These are phyloP conservation scores for Motacilla tschutschensis DNA, from an alignment of 2,113 vertebrate species.

Conservation along the genomic window DNA sequence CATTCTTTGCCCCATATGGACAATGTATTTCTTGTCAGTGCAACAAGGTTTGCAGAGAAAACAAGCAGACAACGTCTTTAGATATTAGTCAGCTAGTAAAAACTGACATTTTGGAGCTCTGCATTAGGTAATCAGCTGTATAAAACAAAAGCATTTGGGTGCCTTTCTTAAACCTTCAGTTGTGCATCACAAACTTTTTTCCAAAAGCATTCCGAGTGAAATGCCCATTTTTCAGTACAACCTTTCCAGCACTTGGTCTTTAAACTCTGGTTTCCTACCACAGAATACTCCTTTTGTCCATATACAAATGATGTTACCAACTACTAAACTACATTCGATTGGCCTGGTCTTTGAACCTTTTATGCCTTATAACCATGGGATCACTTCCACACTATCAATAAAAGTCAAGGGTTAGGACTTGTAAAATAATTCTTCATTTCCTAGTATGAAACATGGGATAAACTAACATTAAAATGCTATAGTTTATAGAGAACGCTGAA, in stretches of 20 bases:
- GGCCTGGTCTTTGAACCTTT: not conserved
- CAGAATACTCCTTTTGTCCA: not conserved
- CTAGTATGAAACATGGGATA: not conserved
- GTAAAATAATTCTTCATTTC: not conserved
- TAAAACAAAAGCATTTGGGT: not conserved
- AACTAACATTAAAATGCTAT: not conserved
- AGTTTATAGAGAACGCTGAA: not conserved
- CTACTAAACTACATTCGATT: not conserved
- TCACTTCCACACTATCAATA: not conserved
- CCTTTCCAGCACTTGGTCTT: not conserved
- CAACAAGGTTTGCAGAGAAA: conserved; percentile 28
- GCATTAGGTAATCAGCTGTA: not conserved
- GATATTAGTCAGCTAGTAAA: conserved; percentile 29
- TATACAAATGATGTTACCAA: not conserved
- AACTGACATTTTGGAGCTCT: not conserved
- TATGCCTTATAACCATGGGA: not conserved
- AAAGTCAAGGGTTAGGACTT: not conserved
- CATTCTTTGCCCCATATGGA: conserved; percentile 35
- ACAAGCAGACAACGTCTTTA: not conserved
- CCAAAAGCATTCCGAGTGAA: not conserved
- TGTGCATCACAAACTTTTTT: not conserved
- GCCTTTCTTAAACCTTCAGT: not conserved
- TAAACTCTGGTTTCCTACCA: not conserved
- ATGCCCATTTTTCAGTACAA: not conserved
- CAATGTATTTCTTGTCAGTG: conserved; percentile 58